Conservation (phyloP, 2,797 vertebrate genomes). For the Enteromius mattozi region DNA sequence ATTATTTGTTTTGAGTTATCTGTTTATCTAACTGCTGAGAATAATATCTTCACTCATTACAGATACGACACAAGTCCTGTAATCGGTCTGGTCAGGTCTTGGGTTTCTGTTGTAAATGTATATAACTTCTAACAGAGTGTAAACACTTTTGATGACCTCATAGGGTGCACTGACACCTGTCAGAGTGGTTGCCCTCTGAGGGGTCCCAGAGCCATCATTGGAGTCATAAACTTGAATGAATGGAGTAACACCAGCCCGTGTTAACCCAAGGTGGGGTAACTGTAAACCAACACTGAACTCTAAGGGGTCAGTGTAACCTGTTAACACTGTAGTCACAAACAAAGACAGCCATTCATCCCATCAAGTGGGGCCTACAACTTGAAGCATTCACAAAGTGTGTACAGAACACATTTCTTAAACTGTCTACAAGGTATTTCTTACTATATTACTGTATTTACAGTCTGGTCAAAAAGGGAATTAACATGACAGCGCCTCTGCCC, state of each 20-base stretch:
- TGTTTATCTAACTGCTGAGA: background rate
- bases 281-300: conserved; percentile 58
- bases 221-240: conserved; percentile 60
- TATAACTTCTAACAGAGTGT: background rate
- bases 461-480: background rate
- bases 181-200: conserved; percentile 56
- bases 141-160: conserved; percentile 15
- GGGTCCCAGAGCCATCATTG: conserved; percentile 50
- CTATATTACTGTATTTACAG: conserved; percentile 12
- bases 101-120: background rate
- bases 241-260: conserved; percentile 57
- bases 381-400: conserved; percentile 37
- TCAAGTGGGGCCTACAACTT: conserved; percentile 9
- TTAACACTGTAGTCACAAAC: conserved; percentile 47
- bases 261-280: conserved; percentile 65
- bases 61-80: background rate
- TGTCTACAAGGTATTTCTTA: conserved; percentile 2
- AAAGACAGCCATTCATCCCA: conserved; percentile 33
- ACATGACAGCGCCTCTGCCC: conserved; percentile 12
- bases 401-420: conserved; percentile 21
- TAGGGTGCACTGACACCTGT: conserved; percentile 71
- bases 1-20: background rate
- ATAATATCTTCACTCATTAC: background rate
- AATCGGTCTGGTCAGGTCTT: background rate
- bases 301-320: conserved; percentile 46